phyloP scores from a whole-genome alignment of 2,113 vertebrate species.

The Salvator merianae region DNA sequence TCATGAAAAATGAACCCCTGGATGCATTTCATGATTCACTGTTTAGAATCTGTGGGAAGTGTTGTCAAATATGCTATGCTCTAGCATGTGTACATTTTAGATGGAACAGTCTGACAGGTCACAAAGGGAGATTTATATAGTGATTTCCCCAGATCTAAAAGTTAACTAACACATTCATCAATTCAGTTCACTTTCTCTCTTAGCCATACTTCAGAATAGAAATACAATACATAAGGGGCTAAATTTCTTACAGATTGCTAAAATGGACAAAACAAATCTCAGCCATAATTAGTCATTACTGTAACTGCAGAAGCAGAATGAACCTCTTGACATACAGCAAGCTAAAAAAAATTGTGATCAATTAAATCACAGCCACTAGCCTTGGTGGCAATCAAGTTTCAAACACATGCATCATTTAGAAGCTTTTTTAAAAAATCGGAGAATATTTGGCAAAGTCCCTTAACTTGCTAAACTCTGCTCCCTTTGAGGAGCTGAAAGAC shows the following conservation, averaged over 20 bases:
- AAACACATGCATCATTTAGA: background rate
- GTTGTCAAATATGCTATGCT: background rate
- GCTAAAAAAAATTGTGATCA: background rate
- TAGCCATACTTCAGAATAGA: background rate
- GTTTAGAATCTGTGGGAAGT: constrained; percentile 20
- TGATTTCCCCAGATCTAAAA: background rate
- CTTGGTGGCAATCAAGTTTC: constrained; percentile 15
- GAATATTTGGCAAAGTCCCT: background rate
- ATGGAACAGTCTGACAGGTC: background rate
- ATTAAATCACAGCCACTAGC: background rate
- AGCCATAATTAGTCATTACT: background rate
- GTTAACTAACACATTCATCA: background rate
- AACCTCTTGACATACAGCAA: background rate
- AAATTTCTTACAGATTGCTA: background rate
- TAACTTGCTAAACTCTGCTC: background rate
- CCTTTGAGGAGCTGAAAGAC: background rate
- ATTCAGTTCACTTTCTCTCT: background rate
- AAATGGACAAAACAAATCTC: background rate
- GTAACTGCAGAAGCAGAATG: background rate
- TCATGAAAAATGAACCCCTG: constrained; percentile 3
- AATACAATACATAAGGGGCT: background rate
- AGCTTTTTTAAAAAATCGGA: background rate
- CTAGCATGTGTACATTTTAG: background rate
- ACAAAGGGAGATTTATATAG: background rate
- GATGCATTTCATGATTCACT: background rate